Evolutionary conservation across 2,888 invertebrate genomes (phyloP).

Genomic region (Tenthredo scrophulariae): DNA sequence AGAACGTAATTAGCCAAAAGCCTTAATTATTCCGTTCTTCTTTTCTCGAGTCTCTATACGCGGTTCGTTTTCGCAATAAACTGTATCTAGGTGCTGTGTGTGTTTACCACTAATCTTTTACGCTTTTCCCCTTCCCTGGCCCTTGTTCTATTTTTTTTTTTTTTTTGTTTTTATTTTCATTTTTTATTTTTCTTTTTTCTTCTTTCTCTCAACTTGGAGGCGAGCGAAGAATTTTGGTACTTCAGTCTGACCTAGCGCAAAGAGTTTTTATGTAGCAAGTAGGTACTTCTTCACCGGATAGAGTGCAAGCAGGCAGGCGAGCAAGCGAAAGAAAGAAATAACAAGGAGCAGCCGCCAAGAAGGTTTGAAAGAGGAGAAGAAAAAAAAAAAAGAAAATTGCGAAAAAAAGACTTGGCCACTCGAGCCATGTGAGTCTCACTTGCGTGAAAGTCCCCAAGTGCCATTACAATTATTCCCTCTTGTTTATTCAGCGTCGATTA

Average conservation of each 20-base stretch:
- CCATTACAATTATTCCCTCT: not conserved
- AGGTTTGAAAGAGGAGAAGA: not conserved
- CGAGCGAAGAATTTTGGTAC: not conserved
- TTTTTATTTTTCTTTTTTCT: not conserved
- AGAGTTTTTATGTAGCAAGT: not conserved
- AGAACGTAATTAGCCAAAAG: constrained; percentile 18
- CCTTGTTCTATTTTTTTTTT: not conserved
- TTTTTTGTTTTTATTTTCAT: not conserved
- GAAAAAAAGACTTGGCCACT: constrained; percentile 11
- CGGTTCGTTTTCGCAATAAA: not conserved
- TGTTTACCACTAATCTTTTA: not conserved
- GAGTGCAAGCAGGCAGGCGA: not conserved
- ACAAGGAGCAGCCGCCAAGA: not conserved
- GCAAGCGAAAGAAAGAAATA: not conserved
- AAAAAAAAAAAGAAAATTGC: not conserved
- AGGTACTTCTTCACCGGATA: not conserved
- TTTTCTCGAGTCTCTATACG: not conserved
- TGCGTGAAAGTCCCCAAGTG: not conserved
- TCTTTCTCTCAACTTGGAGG: not conserved
- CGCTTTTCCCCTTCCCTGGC: not conserved
- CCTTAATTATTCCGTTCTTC: constrained; percentile 33
- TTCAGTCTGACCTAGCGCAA: not conserved
- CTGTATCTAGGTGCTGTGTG: not conserved
- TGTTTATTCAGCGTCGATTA: not conserved
- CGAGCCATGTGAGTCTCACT: constrained; percentile 2